A percentile compares a stretch with the other conserved stretches of the same genome.
phyloP scores from a whole-genome alignment of 2,888 invertebrate species.

The Blomia tropicalis region DNA sequence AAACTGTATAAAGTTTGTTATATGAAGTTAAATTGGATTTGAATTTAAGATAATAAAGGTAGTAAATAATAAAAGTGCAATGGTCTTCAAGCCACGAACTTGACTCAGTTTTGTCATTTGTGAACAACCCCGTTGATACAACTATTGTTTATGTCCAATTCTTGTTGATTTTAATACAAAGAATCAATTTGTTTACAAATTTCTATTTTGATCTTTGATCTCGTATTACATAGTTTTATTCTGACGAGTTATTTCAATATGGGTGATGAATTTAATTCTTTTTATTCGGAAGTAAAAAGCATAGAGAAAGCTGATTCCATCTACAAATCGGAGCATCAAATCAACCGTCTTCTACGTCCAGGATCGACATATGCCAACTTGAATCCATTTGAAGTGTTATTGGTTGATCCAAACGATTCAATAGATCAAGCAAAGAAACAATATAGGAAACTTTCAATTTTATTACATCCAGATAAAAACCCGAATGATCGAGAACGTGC shows the following conservation, averaged over 20 bases:
- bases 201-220: too few relatives aligned
- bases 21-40: too few relatives aligned
- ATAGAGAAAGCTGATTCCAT: conserved; percentile 94
- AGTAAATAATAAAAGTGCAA: neutral
- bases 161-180: neutral
- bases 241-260: too few relatives aligned
- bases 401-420: conserved; percentile 59
- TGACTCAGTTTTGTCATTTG: too few relatives aligned
- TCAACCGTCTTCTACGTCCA: conserved; percentile 80
- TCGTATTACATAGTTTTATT: too few relatives aligned
- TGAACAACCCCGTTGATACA: too few relatives aligned
- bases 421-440: conserved; percentile 89
- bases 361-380: conserved; percentile 97
- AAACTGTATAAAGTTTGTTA: too few relatives aligned
- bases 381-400: conserved; percentile 56
- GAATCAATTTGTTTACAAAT: neutral
- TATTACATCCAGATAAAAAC: conserved; percentile 99
- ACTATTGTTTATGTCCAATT: too few relatives aligned
- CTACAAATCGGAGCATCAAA: conserved; percentile 88
- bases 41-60: neutral
- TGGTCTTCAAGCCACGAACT: too few relatives aligned
- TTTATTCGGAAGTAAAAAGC: conserved; percentile 67
- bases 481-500: conserved; percentile 81
- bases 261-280: conserved; percentile 23
- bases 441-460: conserved; percentile 80